Evolutionary conservation across 2,797 vertebrate genomes (phyloP), one percentile per base, ranked within the genome.

Genomic region (Molossus molossus): DNA sequence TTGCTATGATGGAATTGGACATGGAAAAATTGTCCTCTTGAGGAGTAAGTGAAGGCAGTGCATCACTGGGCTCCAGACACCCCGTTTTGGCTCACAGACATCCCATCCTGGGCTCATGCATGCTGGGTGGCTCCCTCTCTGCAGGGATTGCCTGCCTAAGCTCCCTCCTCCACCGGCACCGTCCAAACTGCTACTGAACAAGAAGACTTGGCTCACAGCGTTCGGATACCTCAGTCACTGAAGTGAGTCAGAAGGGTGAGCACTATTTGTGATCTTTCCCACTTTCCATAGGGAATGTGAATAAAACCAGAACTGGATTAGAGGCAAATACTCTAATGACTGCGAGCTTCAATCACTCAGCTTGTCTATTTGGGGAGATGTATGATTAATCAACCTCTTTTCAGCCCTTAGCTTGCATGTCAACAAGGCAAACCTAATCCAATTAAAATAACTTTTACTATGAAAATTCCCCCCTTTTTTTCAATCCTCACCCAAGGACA

Each of bases 381-480:
- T 69, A 55, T 62, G 25, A 50, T 53, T 87, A 70, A 92, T 48
- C 13, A 79, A 64, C 62, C 33, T 57, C 87, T 72, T 60, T 70
- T 86, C 23, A 48, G 64, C 20, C 69, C 69, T 69, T 55, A 87
- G 58, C 9, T 77, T 65, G 55, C 21, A 58, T 69, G 79, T 94
- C 64, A 80, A 57, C 25, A 18, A 81, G 48, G 48, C n/a, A 76
- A 93, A 90, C 15, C n/a, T 67, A 20, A 18, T 57, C 62, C 62
- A 37, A 58, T 40, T 76, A 69, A 90, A 95, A 77, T n/a, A 62
- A 75, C 58, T 82, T 60, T 20, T 33, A 23, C 58, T 80, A 14
- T 75, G 25, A 84, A 96, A 87, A 95, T 81, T 91, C 27, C 29
- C 25, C 20, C 15, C 15, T 45, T 45, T 45, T 45, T 45, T 45